Percentiles rank a stretch among this genome's conserved stretches.
phyloP scores from a whole-genome alignment of 2,888 invertebrate species.

The Bembecia ichneumoniformis region DNA sequence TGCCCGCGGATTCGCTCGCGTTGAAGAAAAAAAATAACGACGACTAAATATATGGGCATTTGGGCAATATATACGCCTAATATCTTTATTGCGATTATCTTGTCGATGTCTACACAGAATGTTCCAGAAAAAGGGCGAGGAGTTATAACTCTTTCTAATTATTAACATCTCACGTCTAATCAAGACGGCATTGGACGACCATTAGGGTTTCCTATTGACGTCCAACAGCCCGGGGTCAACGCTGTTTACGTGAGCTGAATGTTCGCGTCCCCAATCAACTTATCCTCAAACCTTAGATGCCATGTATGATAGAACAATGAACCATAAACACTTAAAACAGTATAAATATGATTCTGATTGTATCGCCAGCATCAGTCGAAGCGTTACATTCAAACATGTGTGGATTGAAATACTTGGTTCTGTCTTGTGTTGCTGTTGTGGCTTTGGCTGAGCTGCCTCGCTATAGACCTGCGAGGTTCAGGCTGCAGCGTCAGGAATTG shows the following conservation, averaged over 20 bases:
- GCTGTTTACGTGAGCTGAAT: constrained; percentile 35
- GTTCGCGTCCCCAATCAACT: constrained; percentile 9
- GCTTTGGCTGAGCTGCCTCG: constrained; percentile 58
- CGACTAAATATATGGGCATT: too few relatives aligned
- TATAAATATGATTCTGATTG: constrained; percentile 32
- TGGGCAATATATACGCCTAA: too few relatives aligned
- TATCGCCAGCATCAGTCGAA: constrained; percentile 15
- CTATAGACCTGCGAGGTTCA: constrained; percentile 57
- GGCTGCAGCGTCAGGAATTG: constrained; percentile 56
- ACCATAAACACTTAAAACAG: constrained; percentile 33
- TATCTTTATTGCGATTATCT: too few relatives aligned
- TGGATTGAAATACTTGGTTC: constrained; percentile 30
- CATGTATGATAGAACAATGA: constrained; percentile 54
- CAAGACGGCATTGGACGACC: not conserved
- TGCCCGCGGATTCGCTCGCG: too few relatives aligned
- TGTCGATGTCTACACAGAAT: too few relatives aligned
- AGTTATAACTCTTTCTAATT: not conserved
- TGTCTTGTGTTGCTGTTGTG: constrained; percentile 33
- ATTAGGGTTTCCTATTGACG: constrained; percentile 11
- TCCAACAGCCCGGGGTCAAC: constrained; percentile 40
- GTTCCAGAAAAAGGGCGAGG: too few relatives aligned
- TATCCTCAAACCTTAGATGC: constrained; percentile 36
- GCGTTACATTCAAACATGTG: constrained; percentile 31
- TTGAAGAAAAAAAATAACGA: too few relatives aligned
- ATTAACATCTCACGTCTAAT: not conserved